Percentiles rank a stretch among this genome's conserved stretches.
These are phyloP conservation scores for Philereme vetulata DNA, from an alignment of 2,888 invertebrate species.

Conservation along the genomic window DNA sequence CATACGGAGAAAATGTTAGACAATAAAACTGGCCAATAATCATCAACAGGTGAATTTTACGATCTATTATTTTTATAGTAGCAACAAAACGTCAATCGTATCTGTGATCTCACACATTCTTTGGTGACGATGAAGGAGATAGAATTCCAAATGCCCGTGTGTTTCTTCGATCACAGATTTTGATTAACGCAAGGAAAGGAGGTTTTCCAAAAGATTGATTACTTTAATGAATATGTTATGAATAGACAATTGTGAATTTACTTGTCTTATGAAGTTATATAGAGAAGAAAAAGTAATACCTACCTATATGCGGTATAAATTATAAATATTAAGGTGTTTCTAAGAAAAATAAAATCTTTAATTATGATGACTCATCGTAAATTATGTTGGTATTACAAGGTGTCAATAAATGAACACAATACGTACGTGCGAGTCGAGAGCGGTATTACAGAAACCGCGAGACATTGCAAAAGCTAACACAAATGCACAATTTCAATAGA, in stretches of 20 bases:
- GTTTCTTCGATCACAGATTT: constrained; percentile 53
- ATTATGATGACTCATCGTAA: constrained; percentile 5
- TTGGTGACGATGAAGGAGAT: constrained; percentile 46
- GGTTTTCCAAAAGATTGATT: constrained; percentile 35
- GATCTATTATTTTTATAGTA: constrained; percentile 49
- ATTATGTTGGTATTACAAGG: constrained; percentile 11
- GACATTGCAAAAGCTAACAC: constrained; percentile 26
- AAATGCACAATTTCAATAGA: constrained; percentile 32
- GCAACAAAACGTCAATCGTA: constrained; percentile 54
- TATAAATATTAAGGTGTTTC: not conserved
- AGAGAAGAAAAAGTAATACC: not conserved
- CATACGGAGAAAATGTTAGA: constrained; percentile 24
- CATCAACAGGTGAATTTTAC: constrained; percentile 57
- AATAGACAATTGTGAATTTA: not conserved
- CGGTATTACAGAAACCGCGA: constrained; percentile 25
- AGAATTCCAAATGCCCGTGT: constrained; percentile 58
- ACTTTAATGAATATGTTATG: not conserved
- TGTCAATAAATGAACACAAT: constrained; percentile 23
- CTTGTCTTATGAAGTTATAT: not conserved
- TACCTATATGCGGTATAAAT: not conserved
- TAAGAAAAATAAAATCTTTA: constrained; percentile 7
- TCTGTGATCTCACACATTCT: constrained; percentile 58
- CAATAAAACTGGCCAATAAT: constrained; percentile 45
- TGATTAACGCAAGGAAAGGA: constrained; percentile 53
- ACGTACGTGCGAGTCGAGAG: constrained; percentile 19